Base-by-base conservation (phyloP, 2,797 vertebrate genomes). In the Alca torda region DNA sequence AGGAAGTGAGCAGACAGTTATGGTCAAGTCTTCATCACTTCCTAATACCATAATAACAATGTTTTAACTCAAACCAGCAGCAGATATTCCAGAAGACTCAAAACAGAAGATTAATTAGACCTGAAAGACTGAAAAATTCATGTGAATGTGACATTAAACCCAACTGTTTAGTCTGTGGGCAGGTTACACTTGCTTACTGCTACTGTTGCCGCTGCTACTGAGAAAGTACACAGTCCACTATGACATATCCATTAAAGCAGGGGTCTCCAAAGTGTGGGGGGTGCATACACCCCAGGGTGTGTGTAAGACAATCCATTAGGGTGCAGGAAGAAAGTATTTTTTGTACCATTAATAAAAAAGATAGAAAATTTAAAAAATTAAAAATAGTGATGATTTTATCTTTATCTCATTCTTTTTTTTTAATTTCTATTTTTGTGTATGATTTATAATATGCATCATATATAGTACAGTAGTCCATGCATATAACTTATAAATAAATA, bases 11-110 rank as follows among this genome's bases (percentile, higher is more conserved):
- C 70, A 94, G 60, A 89, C 37, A 76, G 67, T 54, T 94, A 65
- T 13, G 4, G 35, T 57, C 84, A 94, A 84, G 84, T 81, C 91
- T 92, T 96, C 88, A 77, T 83, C 81, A 68, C 78, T 95, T 96
- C 85, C 83, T 89, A 90, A 90, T 83, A 54, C 39, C 33, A 26
- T 80, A 86, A 86, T 37, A 87, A 33, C n/a, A 63, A 51, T 10
- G 6, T 23, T 91, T 82, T 79, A 90, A 95, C 48, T 87, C 59
- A 95, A 84, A 87, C 37, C 77, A 96, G 83, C 31, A 1, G 0
- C 67, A 57, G 65, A 70, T 79, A 67, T 45, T 94, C 60, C 80
- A 87, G 91, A 82, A 90, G 53, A 69, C 45, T 74, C 51, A 90
- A 78, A 91, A 3, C 10, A 81, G 77, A 86, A 86, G 56, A 77